Evolutionary conservation across 2,797 vertebrate species (phyloP).

Genomic region (Labroides dimidiatus): DNA sequence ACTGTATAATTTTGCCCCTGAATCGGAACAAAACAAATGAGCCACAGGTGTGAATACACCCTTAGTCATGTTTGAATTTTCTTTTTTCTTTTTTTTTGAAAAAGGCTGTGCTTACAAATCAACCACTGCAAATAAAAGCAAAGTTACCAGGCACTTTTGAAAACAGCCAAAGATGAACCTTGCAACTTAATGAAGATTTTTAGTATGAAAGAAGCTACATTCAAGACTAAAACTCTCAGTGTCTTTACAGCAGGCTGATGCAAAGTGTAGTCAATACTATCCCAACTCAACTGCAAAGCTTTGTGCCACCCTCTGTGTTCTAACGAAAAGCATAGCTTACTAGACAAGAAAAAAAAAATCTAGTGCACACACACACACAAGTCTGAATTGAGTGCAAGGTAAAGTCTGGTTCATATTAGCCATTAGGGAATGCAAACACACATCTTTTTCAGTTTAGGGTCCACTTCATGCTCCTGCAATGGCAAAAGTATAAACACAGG

Average conservation of each 20-base stretch:
- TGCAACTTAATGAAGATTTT: too few relatives aligned
- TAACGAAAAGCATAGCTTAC: slow-evolving; percentile 62
- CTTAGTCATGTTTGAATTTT: too few relatives aligned
- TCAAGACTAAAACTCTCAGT: slow-evolving; percentile 5
- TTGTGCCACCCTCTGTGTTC: slow-evolving; percentile 66
- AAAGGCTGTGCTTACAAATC: too few relatives aligned
- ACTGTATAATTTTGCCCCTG: too few relatives aligned
- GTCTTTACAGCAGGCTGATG: not conserved
- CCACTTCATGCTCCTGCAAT: slow-evolving; percentile 71
- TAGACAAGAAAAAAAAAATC: slow-evolving; percentile 65
- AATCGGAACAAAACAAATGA: too few relatives aligned
- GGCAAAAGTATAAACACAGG: slow-evolving; percentile 77
- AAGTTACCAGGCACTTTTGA: too few relatives aligned
- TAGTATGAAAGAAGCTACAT: not conserved
- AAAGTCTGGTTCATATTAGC: slow-evolving; percentile 80
- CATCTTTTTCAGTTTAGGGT: slow-evolving; percentile 82
- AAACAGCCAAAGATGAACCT: too few relatives aligned
- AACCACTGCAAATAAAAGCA: too few relatives aligned
- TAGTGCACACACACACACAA: slow-evolving; percentile 6
- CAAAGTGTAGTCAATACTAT: slow-evolving; percentile 6
- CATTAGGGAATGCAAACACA: slow-evolving; percentile 74
- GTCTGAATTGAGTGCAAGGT: slow-evolving; percentile 58
- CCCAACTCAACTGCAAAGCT: slow-evolving; percentile 18
- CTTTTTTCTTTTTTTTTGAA: too few relatives aligned
- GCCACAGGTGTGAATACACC: too few relatives aligned